Base-by-base conservation (phyloP, 2,797 vertebrate genomes). In the Danio kyathit region DNA sequence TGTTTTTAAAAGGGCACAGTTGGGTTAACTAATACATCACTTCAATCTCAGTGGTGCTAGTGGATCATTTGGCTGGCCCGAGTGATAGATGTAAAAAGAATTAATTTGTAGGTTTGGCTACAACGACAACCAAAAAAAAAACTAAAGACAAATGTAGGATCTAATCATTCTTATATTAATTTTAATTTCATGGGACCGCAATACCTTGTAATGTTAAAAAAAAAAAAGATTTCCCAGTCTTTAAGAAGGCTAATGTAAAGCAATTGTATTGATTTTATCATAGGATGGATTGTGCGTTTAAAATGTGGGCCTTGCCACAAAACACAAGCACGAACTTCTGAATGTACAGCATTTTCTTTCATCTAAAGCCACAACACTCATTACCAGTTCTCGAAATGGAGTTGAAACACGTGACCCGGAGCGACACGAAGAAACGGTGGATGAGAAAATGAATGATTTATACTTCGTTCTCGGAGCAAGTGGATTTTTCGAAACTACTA, bases 21-120 rank as follows among this genome's bases (percentile, higher is more conserved):
- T 77, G 78, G 77, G 66, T 75, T 79, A 81, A 67, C 76, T 80
- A 78, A 74, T 64, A 67, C 16, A 74, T 87, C 76, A 86, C 81
- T 84, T 84, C 38, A 81, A 75, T 83, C 51, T 67, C 56, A 81
- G 57, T 87, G 51, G 76, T 85, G 82, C 83, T 88, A 81, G 86
- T 63, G 84, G 88, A 92, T 92, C 92, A 92, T 93, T 92, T 90
- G 93, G 92, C 92, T 92, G 91, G 92, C 86, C 91, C 91, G 91
- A 94, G 91, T 93, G 92, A 93, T 90, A 74, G 79, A 82, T 66
- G 59, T 91, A 86, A 89, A 83, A 46, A 72, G 78, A 82, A 51
- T 70, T 74, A 41, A 67, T 86, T 81, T 80, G 64, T 81, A 79
- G 82, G 44, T 83, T 75, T 82, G 81, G 71, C 63, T 80, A 82